phyloP scores from a whole-genome alignment of 1,140 invertebrate species.

The Heliconius hermathena region DNA sequence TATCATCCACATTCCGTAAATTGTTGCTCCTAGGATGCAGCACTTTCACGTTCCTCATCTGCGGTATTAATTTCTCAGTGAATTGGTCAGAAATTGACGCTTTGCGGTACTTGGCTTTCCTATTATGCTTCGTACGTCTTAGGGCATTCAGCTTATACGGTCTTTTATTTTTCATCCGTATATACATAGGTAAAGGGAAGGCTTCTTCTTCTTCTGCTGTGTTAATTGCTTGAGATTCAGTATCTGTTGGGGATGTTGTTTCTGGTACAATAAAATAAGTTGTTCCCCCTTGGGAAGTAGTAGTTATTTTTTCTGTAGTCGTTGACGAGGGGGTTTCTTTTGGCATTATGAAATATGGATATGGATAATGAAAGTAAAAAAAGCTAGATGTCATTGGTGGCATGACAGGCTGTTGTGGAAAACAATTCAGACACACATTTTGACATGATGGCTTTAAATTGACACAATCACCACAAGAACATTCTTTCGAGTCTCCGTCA shows the following conservation, averaged over 20 bases:
- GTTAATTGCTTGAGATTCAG: not conserved
- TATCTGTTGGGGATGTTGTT: constrained; percentile 7
- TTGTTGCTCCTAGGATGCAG: constrained; percentile 44
- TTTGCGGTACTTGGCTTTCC: constrained; percentile 48
- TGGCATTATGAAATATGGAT: constrained; percentile 41
- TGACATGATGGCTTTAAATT: constrained; percentile 49
- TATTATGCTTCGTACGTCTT: constrained; percentile 57
- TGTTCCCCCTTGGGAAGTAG: not conserved
- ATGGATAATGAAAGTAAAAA: constrained; percentile 53
- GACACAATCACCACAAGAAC: constrained; percentile 48
- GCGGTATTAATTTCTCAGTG: constrained; percentile 47
- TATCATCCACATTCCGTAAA: constrained; percentile 31
- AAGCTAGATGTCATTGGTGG: constrained; percentile 33
- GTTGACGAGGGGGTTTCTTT: not conserved
- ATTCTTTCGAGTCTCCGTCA: constrained; percentile 49
- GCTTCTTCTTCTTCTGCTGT: constrained; percentile 10
- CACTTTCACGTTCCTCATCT: constrained; percentile 45
- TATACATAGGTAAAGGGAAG: not conserved
- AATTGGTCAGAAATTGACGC: constrained; percentile 49
- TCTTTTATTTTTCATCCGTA: constrained; percentile 37
- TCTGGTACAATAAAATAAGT: not conserved
- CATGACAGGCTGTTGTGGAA: constrained; percentile 20
- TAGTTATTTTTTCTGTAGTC: constrained; percentile 10
- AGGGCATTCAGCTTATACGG: constrained; percentile 52
- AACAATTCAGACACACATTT: constrained; percentile 48